phyloP scores from a whole-genome alignment of 2,888 invertebrate genomes.

The Ochropleura plecta region DNA sequence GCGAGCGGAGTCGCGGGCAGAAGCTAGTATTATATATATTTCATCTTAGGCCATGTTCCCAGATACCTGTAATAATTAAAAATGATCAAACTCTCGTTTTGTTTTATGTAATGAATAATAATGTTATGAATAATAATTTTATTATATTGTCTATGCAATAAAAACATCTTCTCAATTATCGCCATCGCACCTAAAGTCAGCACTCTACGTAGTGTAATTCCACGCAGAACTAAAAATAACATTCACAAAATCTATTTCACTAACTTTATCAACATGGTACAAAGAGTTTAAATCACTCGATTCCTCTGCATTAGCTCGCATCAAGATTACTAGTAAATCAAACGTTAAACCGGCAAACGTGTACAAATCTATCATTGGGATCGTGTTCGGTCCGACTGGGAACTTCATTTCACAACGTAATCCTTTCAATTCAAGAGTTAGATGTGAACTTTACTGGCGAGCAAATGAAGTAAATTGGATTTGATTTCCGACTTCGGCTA shows the following conservation, averaged over 20 bases:
- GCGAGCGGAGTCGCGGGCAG: too few relatives aligned
- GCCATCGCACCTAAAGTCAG: not conserved
- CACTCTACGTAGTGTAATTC: not conserved
- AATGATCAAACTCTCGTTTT: not conserved
- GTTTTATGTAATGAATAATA: not conserved
- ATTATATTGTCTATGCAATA: not conserved
- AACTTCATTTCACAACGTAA: conserved; percentile 83
- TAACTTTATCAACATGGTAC: conserved; percentile 37
- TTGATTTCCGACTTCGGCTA: conserved; percentile 86
- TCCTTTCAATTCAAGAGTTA: conserved; percentile 85
- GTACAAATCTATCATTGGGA: conserved; percentile 69
- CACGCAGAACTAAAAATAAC: conserved; percentile 17
- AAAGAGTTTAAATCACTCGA: conserved; percentile 58
- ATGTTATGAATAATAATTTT: too few relatives aligned
- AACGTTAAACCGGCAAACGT: conserved; percentile 68
- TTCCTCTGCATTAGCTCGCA: conserved; percentile 56
- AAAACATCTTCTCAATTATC: not conserved
- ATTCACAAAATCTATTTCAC: conserved; percentile 8
- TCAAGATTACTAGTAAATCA: conserved; percentile 68
- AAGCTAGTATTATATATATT: not conserved
- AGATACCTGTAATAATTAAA: not conserved
- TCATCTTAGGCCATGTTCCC: not conserved
- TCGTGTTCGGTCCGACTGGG: conserved; percentile 65
- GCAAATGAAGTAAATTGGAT: conserved; percentile 89
- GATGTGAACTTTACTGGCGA: conserved; percentile 86